Base-by-base conservation (phyloP, 1,140 invertebrate species). In the Drosophila azteca region DNA sequence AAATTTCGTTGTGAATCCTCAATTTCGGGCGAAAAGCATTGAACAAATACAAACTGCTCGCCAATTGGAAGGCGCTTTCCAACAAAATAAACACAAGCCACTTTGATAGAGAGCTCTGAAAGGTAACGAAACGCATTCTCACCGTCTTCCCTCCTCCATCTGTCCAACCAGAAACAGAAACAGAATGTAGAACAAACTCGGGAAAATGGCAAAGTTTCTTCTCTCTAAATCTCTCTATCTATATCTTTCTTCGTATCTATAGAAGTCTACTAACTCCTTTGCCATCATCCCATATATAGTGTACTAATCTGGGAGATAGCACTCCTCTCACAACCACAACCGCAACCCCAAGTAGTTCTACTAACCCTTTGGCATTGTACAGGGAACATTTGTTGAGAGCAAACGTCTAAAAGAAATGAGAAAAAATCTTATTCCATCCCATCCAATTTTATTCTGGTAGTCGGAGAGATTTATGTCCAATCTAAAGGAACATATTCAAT, bases 1-100 rank as follows among this genome's bases (percentile, higher is more conserved):
- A 88, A 88, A 88, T 88, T 88, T 87, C 64, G 83, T 87, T 89
- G 76, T 73, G 83, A 89, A 79, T 88, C 83, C 76, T 61, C 66
- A 73, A 41, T 70, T 83, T 82, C 74, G 76, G 77, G 24, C 43
- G 78, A 82, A 74, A 58, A 41, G 55, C 64, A 51, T 74, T 74
- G 69, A 43, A 67, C 59, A 68, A 69, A 49, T 58, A 74, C 66
- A 64, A 63, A 31, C 64, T 67, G 75, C 39, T 63, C 59, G 75
- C 76, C 75, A 74, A 80, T 50, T 41, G 43, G 43, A 45, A 65
- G 49, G 39, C 60, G 43, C 20, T 48, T 69, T 31, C 49, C 52
- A 44, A 49, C 17, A 53, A 20, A 20, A 20, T 1, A 57, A 63
- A 26, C 51, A 26, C 29, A 75, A 61, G 62, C 35, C 35, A 39